Percentiles rank a stretch among this genome's conserved stretches.
These are phyloP conservation scores for Bradysia coprophila DNA, from an alignment of 1,140 invertebrate genomes.

Conservation along the genomic window DNA sequence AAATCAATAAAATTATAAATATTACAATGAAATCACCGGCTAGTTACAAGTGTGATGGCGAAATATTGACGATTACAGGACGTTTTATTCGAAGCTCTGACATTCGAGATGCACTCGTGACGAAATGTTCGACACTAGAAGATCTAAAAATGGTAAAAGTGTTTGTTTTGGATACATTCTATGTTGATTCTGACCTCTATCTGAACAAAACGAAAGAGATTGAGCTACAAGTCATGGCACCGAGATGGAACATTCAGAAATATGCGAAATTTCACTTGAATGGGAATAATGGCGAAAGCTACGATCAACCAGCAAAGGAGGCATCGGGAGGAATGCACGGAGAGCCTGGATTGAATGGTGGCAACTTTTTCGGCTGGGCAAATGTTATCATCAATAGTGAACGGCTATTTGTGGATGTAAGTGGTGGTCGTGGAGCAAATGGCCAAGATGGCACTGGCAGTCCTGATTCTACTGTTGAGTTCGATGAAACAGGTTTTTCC, in stretches of 20 bases:
- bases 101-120: too few relatives aligned
- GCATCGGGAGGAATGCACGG: neutral
- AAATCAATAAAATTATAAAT: neutral
- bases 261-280: neutral
- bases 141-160: neutral
- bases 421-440: neutral
- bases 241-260: neutral
- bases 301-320: neutral
- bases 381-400: neutral
- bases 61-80: neutral
- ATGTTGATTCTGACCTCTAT: neutral
- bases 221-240: neutral
- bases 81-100: neutral
- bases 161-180: neutral
- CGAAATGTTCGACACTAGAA: neutral
- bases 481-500: neutral
- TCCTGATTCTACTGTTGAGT: neutral
- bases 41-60: neutral
- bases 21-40: neutral
- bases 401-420: neutral
- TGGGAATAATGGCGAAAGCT: neutral
- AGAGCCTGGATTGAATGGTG: neutral
- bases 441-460: neutral
- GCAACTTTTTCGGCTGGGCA: neutral
- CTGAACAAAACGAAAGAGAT: neutral